A percentile compares a stretch with the other conserved stretches of the same genome.
Evolutionary conservation across 2,888 invertebrate species (phyloP).

Genomic region (Himalopsyche tibetana): DNA sequence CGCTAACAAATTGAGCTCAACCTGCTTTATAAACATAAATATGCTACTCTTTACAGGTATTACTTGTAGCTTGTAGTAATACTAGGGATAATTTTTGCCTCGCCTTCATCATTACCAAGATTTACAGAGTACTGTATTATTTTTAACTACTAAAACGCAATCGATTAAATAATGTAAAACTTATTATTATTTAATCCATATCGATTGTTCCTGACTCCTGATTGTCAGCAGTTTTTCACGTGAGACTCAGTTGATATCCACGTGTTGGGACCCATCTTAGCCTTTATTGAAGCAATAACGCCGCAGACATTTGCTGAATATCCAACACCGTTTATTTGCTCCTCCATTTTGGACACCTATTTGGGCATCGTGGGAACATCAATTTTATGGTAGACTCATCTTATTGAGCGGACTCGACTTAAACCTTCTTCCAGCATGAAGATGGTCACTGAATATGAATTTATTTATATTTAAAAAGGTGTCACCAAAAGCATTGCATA

Average conservation of each 20-base stretch:
- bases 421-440: not conserved
- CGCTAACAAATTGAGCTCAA: no score
- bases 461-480: not conserved
- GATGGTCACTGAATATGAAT: conserved; percentile 7
- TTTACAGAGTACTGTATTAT: no score
- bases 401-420: conserved; percentile 1
- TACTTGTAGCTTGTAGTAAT: no score
- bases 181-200: no score
- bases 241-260: conserved; percentile 8
- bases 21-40: no score
- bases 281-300: conserved; percentile 38
- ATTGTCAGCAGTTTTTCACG: conserved; percentile 13
- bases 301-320: conserved; percentile 40
- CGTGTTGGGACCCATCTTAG: conserved; percentile 40
- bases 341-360: conserved; percentile 12
- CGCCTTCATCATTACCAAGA: no score
- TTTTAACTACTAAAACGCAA: no score
- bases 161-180: no score
- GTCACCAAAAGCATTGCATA: not conserved
- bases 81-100: no score
- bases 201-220: conserved; percentile 11
- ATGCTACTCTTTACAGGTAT: no score
- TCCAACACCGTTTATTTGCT: conserved; percentile 13
- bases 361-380: conserved; percentile 40
- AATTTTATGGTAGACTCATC: conserved; percentile 15